Evolutionary conservation across 2,113 vertebrate genomes (phyloP).

Genomic region (Phalacrocorax brasilianus): DNA sequence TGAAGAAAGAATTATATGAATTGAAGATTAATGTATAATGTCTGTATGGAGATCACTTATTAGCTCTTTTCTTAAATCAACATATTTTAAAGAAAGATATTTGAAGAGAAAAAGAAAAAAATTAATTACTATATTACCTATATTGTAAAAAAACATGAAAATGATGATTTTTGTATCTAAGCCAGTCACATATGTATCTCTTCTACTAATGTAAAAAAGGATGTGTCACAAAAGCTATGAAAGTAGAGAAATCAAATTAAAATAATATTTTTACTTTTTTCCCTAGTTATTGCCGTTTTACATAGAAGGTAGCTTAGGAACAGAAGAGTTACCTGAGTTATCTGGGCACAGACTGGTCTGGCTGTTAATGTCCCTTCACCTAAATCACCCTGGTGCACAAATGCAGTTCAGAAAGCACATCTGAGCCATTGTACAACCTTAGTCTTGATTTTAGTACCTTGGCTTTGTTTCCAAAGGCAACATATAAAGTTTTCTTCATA

Average conservation of each 20-base stretch:
- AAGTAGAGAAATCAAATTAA: neutral
- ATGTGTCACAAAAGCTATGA: neutral
- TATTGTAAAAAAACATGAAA: neutral
- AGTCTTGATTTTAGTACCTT: neutral
- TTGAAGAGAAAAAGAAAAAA: neutral
- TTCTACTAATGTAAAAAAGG: neutral
- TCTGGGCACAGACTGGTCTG: neutral
- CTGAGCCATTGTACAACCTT: neutral
- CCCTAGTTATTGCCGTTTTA: neutral
- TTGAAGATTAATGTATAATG: neutral
- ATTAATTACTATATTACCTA: neutral
- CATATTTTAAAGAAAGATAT: neutral
- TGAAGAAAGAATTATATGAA: neutral
- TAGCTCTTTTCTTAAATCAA: neutral
- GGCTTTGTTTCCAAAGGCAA: neutral
- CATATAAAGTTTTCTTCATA: neutral
- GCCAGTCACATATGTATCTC: neutral
- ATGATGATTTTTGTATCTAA: neutral
- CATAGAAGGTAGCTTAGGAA: neutral
- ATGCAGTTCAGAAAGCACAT: neutral
- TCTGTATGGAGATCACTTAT: neutral
- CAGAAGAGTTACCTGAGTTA: neutral
- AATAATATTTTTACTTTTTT: neutral
- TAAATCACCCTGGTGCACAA: neutral
- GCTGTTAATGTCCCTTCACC: neutral